phyloP scores from a whole-genome alignment of 2,888 invertebrate species.

The Cloeon dipterum region DNA sequence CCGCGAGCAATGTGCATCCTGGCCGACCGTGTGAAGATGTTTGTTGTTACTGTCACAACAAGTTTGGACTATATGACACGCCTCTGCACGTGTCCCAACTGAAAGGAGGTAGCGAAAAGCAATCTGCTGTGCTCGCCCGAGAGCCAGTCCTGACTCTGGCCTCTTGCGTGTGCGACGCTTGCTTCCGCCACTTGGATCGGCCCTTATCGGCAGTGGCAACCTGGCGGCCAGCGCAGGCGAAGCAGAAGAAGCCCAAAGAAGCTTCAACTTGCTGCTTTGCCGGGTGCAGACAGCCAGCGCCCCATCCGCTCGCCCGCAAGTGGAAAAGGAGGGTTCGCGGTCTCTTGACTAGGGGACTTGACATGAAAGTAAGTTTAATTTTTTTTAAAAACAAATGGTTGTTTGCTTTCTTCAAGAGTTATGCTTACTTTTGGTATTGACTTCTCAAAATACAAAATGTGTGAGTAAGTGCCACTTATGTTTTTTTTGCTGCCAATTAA shows the following conservation, averaged over 20 bases:
- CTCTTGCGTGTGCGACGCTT: conserved; percentile 70
- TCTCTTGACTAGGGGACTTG: too few species aligned
- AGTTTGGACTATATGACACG: conserved; percentile 66
- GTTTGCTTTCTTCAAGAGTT: too few species aligned
- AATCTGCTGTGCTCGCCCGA: conserved; percentile 54
- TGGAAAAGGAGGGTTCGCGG: too few species aligned
- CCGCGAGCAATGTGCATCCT: conserved; percentile 69
- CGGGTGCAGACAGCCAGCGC: neutral
- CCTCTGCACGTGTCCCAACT: conserved; percentile 74
- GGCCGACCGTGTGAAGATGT: conserved; percentile 61
- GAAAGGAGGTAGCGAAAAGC: conserved; percentile 57
- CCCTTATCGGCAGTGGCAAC: conserved; percentile 25
- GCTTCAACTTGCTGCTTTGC: neutral
- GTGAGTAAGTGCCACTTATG: too few species aligned
- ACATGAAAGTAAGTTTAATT: too few species aligned
- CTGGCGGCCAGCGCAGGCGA: neutral
- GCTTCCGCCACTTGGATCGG: conserved; percentile 64
- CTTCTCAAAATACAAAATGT: too few species aligned
- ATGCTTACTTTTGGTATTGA: too few species aligned
- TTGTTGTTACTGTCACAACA: conserved; percentile 69
- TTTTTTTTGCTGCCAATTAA: too few species aligned
- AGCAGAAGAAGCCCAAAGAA: neutral
- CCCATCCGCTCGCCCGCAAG: neutral
- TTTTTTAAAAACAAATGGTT: too few species aligned
- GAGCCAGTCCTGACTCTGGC: conserved; percentile 63